phyloP scores from a whole-genome alignment of 2,113 vertebrate species.

The Mastomys natalensis region DNA sequence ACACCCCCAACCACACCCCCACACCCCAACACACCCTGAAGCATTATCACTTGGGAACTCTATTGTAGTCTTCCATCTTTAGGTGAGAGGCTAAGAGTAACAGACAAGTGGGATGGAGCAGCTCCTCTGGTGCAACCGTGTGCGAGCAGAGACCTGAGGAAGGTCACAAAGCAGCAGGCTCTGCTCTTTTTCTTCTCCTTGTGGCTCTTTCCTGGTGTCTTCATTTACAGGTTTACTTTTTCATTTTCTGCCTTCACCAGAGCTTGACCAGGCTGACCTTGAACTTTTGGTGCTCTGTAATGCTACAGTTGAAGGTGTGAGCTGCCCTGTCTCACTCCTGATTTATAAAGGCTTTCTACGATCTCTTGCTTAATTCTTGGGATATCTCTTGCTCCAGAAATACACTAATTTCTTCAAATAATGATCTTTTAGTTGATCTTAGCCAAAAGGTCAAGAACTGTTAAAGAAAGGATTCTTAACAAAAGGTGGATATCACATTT shows the following conservation, averaged over 20 bases:
- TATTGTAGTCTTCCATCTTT: too few species aligned
- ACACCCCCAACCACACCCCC: too few species aligned
- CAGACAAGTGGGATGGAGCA: neutral
- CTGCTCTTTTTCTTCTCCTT: neutral
- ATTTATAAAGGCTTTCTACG: conserved; percentile 20
- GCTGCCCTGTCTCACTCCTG: neutral
- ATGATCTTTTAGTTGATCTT: conserved; percentile 28
- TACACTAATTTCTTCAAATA: conserved; percentile 51
- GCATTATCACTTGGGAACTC: too few species aligned
- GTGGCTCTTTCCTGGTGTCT: neutral
- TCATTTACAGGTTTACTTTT: neutral
- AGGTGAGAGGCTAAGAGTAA: neutral
- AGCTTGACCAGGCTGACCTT: neutral
- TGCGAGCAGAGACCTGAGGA: neutral
- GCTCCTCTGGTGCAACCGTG: neutral
- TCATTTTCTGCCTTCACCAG: neutral
- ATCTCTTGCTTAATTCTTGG: conserved; percentile 52
- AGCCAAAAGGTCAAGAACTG: neutral
- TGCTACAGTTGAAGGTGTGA: neutral
- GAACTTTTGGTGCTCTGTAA: too few species aligned
- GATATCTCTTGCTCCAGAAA: conserved; percentile 44
- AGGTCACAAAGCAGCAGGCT: neutral
- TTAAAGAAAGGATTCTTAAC: neutral
- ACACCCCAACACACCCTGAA: too few species aligned
- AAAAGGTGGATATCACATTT: conserved; percentile 33